Base-by-base conservation (phyloP, 2,797 vertebrate genomes). In the Steatocranus sp. region DNA sequence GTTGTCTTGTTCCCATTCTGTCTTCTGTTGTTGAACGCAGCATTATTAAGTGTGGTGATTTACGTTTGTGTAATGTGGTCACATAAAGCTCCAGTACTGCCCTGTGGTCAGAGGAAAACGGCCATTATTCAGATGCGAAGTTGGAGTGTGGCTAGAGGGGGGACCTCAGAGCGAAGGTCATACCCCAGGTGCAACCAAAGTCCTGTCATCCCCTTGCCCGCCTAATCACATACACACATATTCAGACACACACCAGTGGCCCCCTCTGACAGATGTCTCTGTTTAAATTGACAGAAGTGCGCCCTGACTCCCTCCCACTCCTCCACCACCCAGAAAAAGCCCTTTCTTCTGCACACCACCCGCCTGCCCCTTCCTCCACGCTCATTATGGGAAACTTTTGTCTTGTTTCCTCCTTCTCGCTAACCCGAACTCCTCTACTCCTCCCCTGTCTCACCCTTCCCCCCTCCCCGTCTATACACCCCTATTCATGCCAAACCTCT, bases 261-360 rank as follows among this genome's bases (percentile, higher is more conserved):
- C 93, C 88, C 92, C 87, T 88, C 88, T 93, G 93, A 94, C 95
- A 96, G 95, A 96, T 95, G 95, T 95, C 95, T 96, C 93, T 94
- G 94, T 95, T 94, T 93, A 93, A 93, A 94, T 61, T 94, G 94
- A 96, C 94, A 96, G 94, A 95, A 95, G 93, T 94, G 87, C 82
- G 74, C 90, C 91, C 92, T 83, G 86, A 86, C 87, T 88, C 88
- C 86, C 92, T 84, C 89, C 89, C 87, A 81, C 86, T 81, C 85
- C 85, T 87, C 78, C 87, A 87, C 90, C 90, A 87, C 91, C 87
- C 90, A 86, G 83, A 88, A 92, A 86, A 92, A 82, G 49, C 51
- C 82, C 85, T 94, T 93, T 94, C 90, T 93, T 92, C 89, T 81
- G 56, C 74, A 25, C 89, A 83, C 84, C 87, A 80, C 89, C 90